These are phyloP conservation scores for Miltochrista miniata DNA, from an alignment of 2,888 invertebrate genomes.

Conservation along the genomic window DNA sequence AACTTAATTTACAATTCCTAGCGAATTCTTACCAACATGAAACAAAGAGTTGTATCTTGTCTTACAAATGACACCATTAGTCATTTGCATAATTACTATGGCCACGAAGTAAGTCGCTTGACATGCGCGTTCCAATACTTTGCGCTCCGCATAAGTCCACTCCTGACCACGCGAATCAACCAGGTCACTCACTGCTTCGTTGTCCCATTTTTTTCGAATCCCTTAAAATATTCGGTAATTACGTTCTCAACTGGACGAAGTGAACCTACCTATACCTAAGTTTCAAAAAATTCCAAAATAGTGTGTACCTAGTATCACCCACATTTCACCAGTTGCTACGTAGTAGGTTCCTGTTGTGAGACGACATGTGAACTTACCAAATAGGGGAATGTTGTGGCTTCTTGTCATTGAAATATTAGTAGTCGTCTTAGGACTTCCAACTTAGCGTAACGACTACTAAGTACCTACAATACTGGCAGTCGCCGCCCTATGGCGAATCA, in stretches of 20 bases:
- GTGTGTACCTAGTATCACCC: too few species aligned
- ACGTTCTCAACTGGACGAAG: not conserved
- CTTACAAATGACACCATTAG: conserved; percentile 89
- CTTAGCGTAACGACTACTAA: too few species aligned
- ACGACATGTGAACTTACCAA: too few species aligned
- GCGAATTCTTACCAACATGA: conserved; percentile 84
- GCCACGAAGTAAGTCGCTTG: conserved; percentile 90
- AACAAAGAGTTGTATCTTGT: conserved; percentile 88
- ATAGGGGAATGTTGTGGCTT: too few species aligned
- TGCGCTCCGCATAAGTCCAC: conserved; percentile 87
- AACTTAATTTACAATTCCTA: not conserved
- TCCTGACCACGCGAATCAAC: conserved; percentile 89
- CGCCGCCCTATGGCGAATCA: too few species aligned
- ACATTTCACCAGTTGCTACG: too few species aligned
- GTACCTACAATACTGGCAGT: too few species aligned
- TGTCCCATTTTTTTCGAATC: conserved; percentile 88
- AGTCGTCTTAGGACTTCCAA: too few species aligned
- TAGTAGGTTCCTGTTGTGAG: too few species aligned
- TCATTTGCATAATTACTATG: conserved; percentile 88
- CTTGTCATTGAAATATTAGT: too few species aligned
- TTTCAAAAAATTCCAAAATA: too few species aligned
- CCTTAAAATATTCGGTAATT: conserved; percentile 61
- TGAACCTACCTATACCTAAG: not conserved
- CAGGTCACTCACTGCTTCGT: conserved; percentile 86
- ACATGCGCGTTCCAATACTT: conserved; percentile 86